A percentile compares a stretch with the other conserved stretches of the same genome.
Evolutionary conservation across 2,888 invertebrate species (phyloP).

Genomic region (Bugulina stolonifera): DNA sequence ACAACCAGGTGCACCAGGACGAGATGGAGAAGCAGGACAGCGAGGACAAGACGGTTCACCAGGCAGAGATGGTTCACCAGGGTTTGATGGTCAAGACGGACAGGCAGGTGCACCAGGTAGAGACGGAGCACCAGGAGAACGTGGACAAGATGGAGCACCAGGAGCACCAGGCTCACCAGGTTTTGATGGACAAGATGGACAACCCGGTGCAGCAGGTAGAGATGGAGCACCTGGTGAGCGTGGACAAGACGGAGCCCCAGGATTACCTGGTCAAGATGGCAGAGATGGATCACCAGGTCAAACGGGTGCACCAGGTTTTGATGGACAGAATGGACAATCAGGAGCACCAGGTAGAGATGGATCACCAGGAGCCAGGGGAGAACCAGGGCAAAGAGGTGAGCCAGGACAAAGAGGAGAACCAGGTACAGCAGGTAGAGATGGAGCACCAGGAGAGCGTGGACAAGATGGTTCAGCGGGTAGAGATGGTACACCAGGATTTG

Average conservation of each 20-base stretch:
- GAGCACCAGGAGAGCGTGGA: slow-evolving; percentile 18
- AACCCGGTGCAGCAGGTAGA: background rate
- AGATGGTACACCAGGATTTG: background rate
- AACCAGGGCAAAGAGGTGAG: background rate
- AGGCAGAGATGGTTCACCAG: slow-evolving; percentile 25
- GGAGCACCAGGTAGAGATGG: background rate
- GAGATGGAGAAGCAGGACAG: background rate
- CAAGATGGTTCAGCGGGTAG: background rate
- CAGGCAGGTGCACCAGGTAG: slow-evolving; percentile 1
- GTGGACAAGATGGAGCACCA: background rate
- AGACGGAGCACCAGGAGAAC: slow-evolving; percentile 20
- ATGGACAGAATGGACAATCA: background rate
- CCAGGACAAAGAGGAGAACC: slow-evolving; percentile 12
- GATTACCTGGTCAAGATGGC: background rate
- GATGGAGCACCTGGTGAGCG: background rate
- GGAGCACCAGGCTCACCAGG: slow-evolving; percentile 25
- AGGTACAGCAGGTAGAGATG: slow-evolving; percentile 23
- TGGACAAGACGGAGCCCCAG: background rate
- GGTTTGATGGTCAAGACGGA: background rate
- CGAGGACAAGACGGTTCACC: background rate
- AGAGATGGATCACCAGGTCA: slow-evolving; percentile 9
- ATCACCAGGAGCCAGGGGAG: slow-evolving; percentile 11
- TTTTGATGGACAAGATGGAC: slow-evolving; percentile 6
- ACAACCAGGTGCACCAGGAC: slow-evolving; percentile 6
- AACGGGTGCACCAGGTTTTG: background rate